Evolutionary conservation across 2,113 vertebrate species (phyloP).

Genomic region (Gopherus evgoodei): DNA sequence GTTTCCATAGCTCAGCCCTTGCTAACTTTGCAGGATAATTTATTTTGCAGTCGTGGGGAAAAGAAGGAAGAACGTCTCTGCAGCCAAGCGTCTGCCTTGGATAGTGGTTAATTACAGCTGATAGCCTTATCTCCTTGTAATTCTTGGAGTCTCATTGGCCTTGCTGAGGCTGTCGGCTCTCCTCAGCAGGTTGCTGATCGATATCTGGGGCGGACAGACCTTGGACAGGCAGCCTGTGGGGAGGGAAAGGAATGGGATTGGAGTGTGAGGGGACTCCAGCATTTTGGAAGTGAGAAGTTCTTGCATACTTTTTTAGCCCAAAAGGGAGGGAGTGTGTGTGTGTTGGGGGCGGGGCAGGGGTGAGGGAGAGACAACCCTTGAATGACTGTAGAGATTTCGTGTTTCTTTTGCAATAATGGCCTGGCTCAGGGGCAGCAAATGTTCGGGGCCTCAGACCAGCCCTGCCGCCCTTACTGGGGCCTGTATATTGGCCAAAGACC

Average conservation of each 20-base stretch:
- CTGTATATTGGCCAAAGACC: not conserved
- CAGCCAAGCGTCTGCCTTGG: conserved; percentile 63
- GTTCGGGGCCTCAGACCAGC: not conserved
- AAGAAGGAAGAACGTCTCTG: conserved; percentile 46
- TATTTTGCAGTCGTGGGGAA: conserved; percentile 83
- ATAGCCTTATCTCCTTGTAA: conserved; percentile 85
- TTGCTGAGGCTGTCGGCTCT: not conserved
- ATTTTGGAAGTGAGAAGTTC: accelerated
- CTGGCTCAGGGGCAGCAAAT: not conserved
- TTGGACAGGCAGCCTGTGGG: accelerated
- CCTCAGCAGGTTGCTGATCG: not conserved
- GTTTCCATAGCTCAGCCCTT: conserved; percentile 89
- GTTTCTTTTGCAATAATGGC: accelerated
- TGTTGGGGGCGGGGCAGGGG: no score
- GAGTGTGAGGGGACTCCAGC: not conserved
- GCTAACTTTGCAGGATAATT: conserved; percentile 86
- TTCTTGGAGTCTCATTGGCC: conserved; percentile 75
- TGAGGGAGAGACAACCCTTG: not conserved
- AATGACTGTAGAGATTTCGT: accelerated
- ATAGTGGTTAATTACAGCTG: conserved; percentile 86
- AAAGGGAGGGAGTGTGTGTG: accelerated
- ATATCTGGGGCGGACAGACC: not conserved
- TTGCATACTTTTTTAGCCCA: accelerated
- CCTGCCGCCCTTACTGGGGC: not conserved
- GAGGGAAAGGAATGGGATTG: not conserved